phyloP scores from a whole-genome alignment of 1,140 invertebrate species.

The fruit fly (Drosophila melanogaster) region DNA sequence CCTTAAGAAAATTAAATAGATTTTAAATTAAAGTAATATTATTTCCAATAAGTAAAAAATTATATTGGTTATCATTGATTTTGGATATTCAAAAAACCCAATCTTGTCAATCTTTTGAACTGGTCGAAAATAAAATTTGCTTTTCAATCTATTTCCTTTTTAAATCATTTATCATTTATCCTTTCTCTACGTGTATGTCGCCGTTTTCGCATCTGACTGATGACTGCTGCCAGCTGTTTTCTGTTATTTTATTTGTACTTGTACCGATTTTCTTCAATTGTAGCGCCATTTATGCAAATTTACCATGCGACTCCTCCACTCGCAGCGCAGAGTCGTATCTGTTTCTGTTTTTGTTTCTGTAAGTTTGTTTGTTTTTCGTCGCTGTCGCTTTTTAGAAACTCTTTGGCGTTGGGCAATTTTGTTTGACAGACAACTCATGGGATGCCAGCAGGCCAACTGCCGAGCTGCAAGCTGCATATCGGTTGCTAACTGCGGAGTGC shows the following conservation, averaged over 20 bases:
- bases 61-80: too few species aligned
- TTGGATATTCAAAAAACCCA: too few species aligned
- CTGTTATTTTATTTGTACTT: slow-evolving; percentile 71
- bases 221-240: slow-evolving; percentile 47
- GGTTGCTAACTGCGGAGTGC: slow-evolving; percentile 26
- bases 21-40: too few species aligned
- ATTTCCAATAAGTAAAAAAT: too few species aligned
- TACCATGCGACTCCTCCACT: slow-evolving; percentile 61
- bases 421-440: slow-evolving; percentile 79
- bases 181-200: slow-evolving; percentile 46
- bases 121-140: too few species aligned
- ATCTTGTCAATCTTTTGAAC: too few species aligned
- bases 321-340: slow-evolving; percentile 44
- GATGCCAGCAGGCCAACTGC: slow-evolving; percentile 49
- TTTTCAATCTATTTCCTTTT: too few species aligned
- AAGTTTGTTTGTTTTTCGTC: slow-evolving; percentile 64
- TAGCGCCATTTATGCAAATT: slow-evolving; percentile 82
- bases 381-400: slow-evolving; percentile 60
- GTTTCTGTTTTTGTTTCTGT: slow-evolving; percentile 71
- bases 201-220: slow-evolving; percentile 36
- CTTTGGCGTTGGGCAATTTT: slow-evolving; percentile 76
- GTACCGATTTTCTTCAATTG: slow-evolving; percentile 81
- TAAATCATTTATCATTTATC: neutral
- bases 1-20: too few species aligned
- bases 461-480: slow-evolving; percentile 31